Evolutionary conservation across 2,888 invertebrate species (phyloP), one percentile per base, ranked within the genome.

Genomic region (Euphydryas editha): DNA sequence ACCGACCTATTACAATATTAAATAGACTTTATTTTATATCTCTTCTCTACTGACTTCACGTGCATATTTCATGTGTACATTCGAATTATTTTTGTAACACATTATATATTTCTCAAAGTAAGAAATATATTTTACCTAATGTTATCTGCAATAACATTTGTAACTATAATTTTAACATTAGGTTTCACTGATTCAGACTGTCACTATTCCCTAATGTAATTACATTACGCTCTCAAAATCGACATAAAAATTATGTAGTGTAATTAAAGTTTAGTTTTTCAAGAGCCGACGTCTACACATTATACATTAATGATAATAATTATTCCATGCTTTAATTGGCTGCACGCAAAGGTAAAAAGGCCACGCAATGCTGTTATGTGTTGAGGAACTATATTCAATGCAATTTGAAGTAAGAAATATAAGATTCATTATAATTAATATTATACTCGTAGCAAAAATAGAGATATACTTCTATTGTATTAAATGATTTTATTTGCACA

Each of bases 331-430:
- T 46, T 46, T 17, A n/a, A 46, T 46, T 17, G 17, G 10, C 8
- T 46, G 17, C 46, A 46, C 46, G 46, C 46, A 17, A 46, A 46
- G 46, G 17, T 46, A n/a, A n/a, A 39, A 39, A 39, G 39, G 39
- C 15, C 39, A 39, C 39, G 39, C 15, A 39, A 39, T 39, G 15
- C 3, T 11, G 11, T 39, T 39, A 15, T 10, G 15, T 39, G 39
- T 39, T 39, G 6, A 39, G 11, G 5, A 7, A 7, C 30, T 8
- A 8, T 30, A 2, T 5, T 8, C 39, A 10, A 39, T 13, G 13
- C 39, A 39, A 39, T 39, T 39, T 30, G 5, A 30, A 30, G 5
- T 30, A 30, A 8, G 30, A 30, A 30, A 4, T 30, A 8, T 7
- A 30, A 30, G 30, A n/a, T n/a, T n/a, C n/a, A n/a, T n/a, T 30